Base-by-base conservation (phyloP, 2,888 invertebrate species). In the Nomada fucata region DNA sequence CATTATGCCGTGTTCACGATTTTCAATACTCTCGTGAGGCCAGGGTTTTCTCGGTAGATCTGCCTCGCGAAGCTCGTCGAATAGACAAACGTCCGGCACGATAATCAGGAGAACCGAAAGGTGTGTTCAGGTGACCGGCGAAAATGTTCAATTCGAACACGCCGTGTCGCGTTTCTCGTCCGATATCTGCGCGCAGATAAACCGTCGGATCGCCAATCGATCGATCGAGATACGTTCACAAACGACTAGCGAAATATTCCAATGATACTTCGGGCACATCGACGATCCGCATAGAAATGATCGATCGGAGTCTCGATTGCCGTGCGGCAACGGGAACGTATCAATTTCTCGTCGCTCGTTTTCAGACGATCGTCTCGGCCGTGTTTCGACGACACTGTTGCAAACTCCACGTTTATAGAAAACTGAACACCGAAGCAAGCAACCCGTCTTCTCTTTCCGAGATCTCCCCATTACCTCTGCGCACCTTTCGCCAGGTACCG, bases 41-140 rank as follows among this genome's bases (percentile, higher is more conserved):
- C 76, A 81, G 71, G 78, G 69, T 82, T 82, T 79, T 81, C 80
- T 81, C 78, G 79, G 82, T 83, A 84, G 20, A 65, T 59, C 60
- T 52, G 26, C 11, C 60, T 50, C 2, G 18, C 9, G 47, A 2
- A 7, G 42, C 63, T 29, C 57, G 23, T 73, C 53, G 65, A 42
- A 47, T 20, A 61, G 53, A 42, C 26, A n/a, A 47, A 79, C 44
- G 29, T 23, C 42, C 26, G 29, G n/a, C 36, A 50, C 52, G 61
- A 44, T 10, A n/a, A 50, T 59, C 18, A 42, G 26, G n/a, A 50
- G 36, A 68, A 57, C 53, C 52, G 60, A 75, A 47, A 23, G 26
- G 4, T 44, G 9, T 60, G 13, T 13, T 68, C 63, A 44, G 26
- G 10, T 53, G 63, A 67, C 13, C 23, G 20, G 52, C 15, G 20